These are phyloP conservation scores for Erpobdella octoculata DNA, from an alignment of 2,888 invertebrate genomes.

Conservation along the genomic window DNA sequence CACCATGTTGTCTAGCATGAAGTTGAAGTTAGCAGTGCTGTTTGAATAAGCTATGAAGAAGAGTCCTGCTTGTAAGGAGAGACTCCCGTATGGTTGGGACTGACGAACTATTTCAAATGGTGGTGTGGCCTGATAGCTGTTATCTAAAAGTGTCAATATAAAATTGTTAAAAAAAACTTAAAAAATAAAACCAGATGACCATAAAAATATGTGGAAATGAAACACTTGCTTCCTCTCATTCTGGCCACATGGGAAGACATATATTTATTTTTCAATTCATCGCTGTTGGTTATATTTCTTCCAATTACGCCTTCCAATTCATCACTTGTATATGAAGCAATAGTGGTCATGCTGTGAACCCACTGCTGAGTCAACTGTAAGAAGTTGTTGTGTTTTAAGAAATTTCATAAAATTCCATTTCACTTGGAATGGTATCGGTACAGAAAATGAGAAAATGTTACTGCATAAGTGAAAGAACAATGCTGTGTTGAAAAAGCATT, in stretches of 20 bases:
- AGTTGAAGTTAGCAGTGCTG: slow-evolving; percentile 47
- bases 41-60: slow-evolving; percentile 52
- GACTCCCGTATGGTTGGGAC: slow-evolving; percentile 50
- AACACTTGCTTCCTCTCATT: slow-evolving; percentile 49
- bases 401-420: slow-evolving; percentile 42
- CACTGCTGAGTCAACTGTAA: slow-evolving; percentile 51
- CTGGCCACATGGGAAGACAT: slow-evolving; percentile 50
- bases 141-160: not conserved
- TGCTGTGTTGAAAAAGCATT: no score
- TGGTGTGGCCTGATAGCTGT: no score
- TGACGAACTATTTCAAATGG: slow-evolving; percentile 50
- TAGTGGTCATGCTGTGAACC: slow-evolving; percentile 47
- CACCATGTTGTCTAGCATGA: slow-evolving; percentile 52
- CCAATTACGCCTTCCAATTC: slow-evolving; percentile 49
- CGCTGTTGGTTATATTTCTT: slow-evolving; percentile 44
- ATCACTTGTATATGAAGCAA: slow-evolving; percentile 29
- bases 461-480: no score
- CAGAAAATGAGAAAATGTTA: no score
- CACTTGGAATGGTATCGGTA: no score
- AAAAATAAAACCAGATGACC: not conserved
- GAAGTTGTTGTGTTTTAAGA: slow-evolving; percentile 34
- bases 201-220: not conserved
- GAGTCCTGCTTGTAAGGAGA: slow-evolving; percentile 44
- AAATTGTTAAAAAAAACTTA: not conserved
- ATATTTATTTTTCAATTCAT: slow-evolving; percentile 46